These are phyloP conservation scores for Apamea sordens DNA, from an alignment of 2,888 invertebrate genomes.

Conservation along the genomic window DNA sequence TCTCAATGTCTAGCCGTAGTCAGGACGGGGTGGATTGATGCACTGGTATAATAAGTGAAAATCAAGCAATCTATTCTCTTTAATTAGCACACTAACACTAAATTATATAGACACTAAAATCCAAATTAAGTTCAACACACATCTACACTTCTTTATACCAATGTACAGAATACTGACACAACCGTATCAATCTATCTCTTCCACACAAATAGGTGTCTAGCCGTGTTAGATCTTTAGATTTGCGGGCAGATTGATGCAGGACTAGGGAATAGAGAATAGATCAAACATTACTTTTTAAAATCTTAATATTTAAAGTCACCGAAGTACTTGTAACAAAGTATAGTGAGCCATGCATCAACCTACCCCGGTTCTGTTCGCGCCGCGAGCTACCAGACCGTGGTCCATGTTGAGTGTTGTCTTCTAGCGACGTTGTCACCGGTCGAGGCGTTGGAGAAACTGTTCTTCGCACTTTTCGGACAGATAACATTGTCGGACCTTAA, in stretches of 20 bases:
- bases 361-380: slow-evolving; percentile 75
- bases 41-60: slow-evolving; percentile 66
- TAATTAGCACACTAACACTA: slow-evolving; percentile 57
- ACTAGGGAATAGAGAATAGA: slow-evolving; percentile 19
- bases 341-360: slow-evolving; percentile 75
- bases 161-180: slow-evolving; percentile 66
- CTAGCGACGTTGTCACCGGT: slow-evolving; percentile 96
- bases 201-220: slow-evolving; percentile 75
- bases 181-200: slow-evolving; percentile 83
- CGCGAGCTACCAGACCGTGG: slow-evolving; percentile 78
- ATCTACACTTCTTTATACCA: slow-evolving; percentile 63
- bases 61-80: slow-evolving; percentile 29
- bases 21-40: slow-evolving; percentile 85
- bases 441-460: slow-evolving; percentile 98
- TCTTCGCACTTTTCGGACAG: slow-evolving; percentile 99
- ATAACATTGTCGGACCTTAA: slow-evolving; percentile 96
- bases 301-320: slow-evolving; percentile 1
- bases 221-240: slow-evolving; percentile 76
- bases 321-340: slow-evolving; percentile 31
- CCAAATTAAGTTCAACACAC: slow-evolving; percentile 40
- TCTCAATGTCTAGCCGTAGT: slow-evolving; percentile 83
- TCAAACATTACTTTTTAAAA: slow-evolving; percentile 19
- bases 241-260: slow-evolving; percentile 81
- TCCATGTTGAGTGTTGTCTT: slow-evolving; percentile 88
- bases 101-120: slow-evolving; percentile 48